Base-by-base conservation (phyloP, 2,888 invertebrate genomes). In the Tetragnatha montana region DNA sequence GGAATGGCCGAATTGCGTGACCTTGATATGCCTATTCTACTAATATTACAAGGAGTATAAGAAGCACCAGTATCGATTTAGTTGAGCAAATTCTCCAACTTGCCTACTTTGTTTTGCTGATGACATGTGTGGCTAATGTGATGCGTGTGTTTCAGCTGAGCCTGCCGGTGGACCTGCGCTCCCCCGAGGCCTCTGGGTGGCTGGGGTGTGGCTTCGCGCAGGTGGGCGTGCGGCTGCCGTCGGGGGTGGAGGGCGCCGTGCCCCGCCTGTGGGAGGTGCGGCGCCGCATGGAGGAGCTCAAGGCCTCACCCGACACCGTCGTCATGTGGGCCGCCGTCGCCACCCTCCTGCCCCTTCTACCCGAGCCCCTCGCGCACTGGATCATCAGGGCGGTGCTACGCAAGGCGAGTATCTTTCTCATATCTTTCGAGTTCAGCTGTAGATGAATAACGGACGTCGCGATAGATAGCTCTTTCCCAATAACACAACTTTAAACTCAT, bases 211-310 rank as follows among this genome's bases (percentile, higher is more conserved):
- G 93, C 90, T 92, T 93, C 69, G 93, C 93, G 1, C 92, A 93
- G 12, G 93, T 94, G 4, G 92, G 93, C 19, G 88, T 91, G 17
- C 91, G 91, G 7, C 93, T 95, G 74, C 95, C 95, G 35, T 94
- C 94, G 73, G 94, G 94, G 91, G 94, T 94, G 2, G 95, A 95
- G 92, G 95, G 95, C n/a, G 94, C 94, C 69, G 94, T 95, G 49
- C 95, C 95, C 0, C 93, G 95, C 49, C 93, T 95, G 4, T 95
- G 95, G 95, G 94, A 94, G 76, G 94, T 95, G 50, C 94, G 95
- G 71, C 93, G 94, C 73, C 92, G 93, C 14, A 93, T 95, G 93
- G 94, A 94, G 80, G 93, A 94, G 71, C 93, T 95, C 83, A 94
- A 94, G 92, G 92, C 92, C 7, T 94, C 94, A n/a, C 93, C 95